Evolutionary conservation across 2,113 vertebrate genomes (phyloP).

Genomic region (Zootoca vivipara): DNA sequence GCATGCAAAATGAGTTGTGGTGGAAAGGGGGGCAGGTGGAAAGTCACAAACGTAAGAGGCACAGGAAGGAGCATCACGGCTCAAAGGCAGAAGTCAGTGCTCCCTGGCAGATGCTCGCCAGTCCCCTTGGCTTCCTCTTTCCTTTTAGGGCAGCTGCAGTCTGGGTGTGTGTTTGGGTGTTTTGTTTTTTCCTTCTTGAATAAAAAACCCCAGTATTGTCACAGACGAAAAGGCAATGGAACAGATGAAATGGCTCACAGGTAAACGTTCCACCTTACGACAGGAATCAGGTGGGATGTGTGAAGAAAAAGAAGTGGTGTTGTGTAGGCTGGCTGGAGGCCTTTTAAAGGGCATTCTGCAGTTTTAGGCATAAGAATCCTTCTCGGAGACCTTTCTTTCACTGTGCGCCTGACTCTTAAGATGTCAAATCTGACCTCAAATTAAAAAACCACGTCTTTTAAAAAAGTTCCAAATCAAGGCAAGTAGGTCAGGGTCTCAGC

Average conservation of each 20-base stretch:
- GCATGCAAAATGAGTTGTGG: slow-evolving; percentile 73
- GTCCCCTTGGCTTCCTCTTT: slow-evolving; percentile 83
- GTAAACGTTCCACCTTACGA: slow-evolving; percentile 65
- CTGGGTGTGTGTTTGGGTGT: slow-evolving; percentile 6
- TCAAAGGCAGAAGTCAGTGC: slow-evolving; percentile 45
- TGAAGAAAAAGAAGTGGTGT: slow-evolving; percentile 45
- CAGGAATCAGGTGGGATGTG: slow-evolving; percentile 58
- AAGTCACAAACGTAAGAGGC: slow-evolving; percentile 76
- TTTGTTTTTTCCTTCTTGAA: slow-evolving; percentile 10
- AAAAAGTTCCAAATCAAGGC: neutral
- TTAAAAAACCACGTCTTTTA: neutral
- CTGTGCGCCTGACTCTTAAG: neutral
- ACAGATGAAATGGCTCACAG: slow-evolving; percentile 70
- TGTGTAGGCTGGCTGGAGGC: slow-evolving; percentile 46
- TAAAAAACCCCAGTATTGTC: slow-evolving; percentile 42
- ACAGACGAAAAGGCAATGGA: slow-evolving; percentile 74
- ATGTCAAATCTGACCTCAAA: neutral
- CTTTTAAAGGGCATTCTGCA: slow-evolving; percentile 33
- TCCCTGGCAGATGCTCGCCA: slow-evolving; percentile 33
- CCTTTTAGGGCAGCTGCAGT: slow-evolving; percentile 60
- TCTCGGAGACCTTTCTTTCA: neutral
- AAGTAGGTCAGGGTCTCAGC: neutral
- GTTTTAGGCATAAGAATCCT: neutral
- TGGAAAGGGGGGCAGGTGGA: slow-evolving; percentile 77
- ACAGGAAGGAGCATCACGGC: slow-evolving; percentile 90